A percentile compares a stretch with the other conserved stretches of the same genome.
These are phyloP conservation scores for Syngnathoides biaculeatus DNA, from an alignment of 2,113 vertebrate species.

Conservation along the genomic window DNA sequence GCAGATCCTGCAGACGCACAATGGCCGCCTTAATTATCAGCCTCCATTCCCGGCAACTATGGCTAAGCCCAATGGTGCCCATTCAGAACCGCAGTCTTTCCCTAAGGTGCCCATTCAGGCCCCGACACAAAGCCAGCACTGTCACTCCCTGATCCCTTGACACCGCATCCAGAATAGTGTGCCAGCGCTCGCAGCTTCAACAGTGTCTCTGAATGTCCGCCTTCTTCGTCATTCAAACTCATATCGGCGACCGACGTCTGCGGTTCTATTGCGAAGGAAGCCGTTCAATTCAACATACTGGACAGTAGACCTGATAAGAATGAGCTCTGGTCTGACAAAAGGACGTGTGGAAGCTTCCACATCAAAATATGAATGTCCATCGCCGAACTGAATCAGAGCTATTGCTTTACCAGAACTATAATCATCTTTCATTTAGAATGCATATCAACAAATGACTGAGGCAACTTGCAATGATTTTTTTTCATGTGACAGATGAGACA, in stretches of 20 bases:
- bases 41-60: constrained; percentile 68
- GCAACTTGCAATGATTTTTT: not conserved
- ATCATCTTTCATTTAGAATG: not conserved
- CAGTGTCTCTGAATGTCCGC: constrained; percentile 41
- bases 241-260: constrained; percentile 19
- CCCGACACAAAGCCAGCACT: constrained; percentile 64
- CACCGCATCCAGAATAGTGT: constrained; percentile 48
- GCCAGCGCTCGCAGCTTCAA: constrained; percentile 55
- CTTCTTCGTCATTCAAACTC: constrained; percentile 26
- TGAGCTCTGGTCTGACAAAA: not conserved
- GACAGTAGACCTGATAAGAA: not conserved
- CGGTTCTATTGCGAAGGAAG: constrained; percentile 16
- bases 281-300: constrained; percentile 14
- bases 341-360: not conserved
- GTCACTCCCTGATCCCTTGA: constrained; percentile 65
- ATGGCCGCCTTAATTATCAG: constrained; percentile 75
- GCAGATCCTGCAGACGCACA: constrained; percentile 70
- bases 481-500: not conserved
- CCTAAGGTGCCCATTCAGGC: constrained; percentile 68
- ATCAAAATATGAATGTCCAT: not conserved
- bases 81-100: constrained; percentile 65
- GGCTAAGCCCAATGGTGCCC: constrained; percentile 69
- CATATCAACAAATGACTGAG: not conserved
- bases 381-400: not conserved
- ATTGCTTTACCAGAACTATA: not conserved